phyloP scores from a whole-genome alignment of 2,888 invertebrate genomes.

The Prenolepis imparis region DNA sequence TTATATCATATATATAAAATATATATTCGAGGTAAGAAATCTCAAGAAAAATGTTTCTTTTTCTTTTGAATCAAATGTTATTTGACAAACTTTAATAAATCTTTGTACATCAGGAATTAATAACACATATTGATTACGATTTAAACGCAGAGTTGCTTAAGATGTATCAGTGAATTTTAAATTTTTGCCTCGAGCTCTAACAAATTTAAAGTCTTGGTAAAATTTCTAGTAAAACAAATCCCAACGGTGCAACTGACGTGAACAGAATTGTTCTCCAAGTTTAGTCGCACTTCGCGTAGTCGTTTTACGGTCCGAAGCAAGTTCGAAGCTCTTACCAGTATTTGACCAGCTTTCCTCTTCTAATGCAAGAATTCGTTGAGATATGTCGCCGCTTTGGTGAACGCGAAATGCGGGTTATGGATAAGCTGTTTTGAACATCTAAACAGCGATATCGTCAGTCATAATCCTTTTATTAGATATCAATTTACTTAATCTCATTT shows the following conservation, averaged over 20 bases:
- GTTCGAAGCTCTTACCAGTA: constrained; percentile 37
- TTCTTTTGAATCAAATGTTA: too few relatives aligned
- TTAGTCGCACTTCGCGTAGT: constrained; percentile 59
- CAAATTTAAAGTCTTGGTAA: constrained; percentile 12
- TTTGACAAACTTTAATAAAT: too few relatives aligned
- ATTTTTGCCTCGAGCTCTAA: not conserved
- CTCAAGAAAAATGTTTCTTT: too few relatives aligned
- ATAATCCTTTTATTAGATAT: not conserved
- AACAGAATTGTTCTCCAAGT: constrained; percentile 62
- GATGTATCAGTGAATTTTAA: not conserved
- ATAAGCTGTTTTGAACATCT: not conserved
- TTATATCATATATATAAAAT: not conserved
- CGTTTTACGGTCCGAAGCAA: constrained; percentile 57
- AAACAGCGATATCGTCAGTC: not conserved
- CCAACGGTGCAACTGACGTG: constrained; percentile 50
- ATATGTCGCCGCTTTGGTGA: not conserved
- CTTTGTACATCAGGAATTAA: too few relatives aligned
- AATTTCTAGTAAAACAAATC: constrained; percentile 54
- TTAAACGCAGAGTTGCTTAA: not conserved
- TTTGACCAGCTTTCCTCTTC: not conserved
- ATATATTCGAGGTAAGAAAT: not conserved
- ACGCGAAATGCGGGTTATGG: not conserved
- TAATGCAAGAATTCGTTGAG: constrained; percentile 2
- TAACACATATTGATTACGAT: not conserved
- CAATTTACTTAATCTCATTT: not conserved